Evolutionary conservation across 2,797 vertebrate genomes (phyloP).

Genomic region (Anabas testudineus): DNA sequence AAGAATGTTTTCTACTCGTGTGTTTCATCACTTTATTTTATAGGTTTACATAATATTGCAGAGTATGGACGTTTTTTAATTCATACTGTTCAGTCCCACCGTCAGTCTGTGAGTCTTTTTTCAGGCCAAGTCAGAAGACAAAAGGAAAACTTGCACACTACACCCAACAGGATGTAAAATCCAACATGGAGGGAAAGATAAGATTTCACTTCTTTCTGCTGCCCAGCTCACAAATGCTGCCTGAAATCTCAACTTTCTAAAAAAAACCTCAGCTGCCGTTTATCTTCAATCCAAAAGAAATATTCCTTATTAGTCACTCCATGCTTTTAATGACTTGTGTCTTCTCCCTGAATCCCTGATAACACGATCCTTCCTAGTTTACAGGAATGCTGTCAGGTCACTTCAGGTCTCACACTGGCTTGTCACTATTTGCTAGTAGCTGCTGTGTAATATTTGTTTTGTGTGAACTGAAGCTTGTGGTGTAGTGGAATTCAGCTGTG

Average conservation of each 20-base stretch:
- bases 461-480: background rate
- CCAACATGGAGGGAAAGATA: slow-evolving; percentile 20
- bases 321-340: background rate
- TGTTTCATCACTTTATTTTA: background rate
- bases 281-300: slow-evolving; percentile 20
- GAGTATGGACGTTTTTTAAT: background rate
- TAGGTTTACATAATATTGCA: background rate
- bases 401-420: background rate
- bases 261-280: background rate
- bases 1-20: no score
- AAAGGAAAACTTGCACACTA: slow-evolving; percentile 7
- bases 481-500: background rate
- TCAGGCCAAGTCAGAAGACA: background rate
- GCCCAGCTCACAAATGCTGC: background rate
- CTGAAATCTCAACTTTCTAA: background rate
- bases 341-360: background rate
- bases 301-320: background rate
- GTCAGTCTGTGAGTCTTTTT: background rate
- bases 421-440: background rate
- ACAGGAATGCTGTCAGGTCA: slow-evolving; percentile 30
- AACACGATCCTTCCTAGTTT: background rate
- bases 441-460: slow-evolving; percentile 3
- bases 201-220: slow-evolving; percentile 12
- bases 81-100: background rate
- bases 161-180: background rate